Percentiles rank a stretch among this genome's conserved stretches.
Evolutionary conservation across 2,113 vertebrate species (phyloP).

Genomic region (Bufo bufo): DNA sequence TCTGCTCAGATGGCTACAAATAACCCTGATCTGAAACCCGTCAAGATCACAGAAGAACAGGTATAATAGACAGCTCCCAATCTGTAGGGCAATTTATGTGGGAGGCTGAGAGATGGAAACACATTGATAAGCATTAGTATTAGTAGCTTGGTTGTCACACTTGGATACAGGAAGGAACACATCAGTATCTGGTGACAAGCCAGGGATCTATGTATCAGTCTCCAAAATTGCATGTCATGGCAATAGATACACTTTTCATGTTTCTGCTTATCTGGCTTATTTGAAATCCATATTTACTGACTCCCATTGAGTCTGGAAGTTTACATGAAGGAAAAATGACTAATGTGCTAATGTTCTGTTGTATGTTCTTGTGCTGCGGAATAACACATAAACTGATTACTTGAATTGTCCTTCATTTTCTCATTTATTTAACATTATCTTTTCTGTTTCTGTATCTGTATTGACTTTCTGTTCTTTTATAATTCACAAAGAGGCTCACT

Average conservation of each 20-base stretch:
- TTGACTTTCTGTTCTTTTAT: too few relatives aligned
- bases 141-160: conserved; percentile 20
- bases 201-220: conserved; percentile 23
- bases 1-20: conserved; percentile 2
- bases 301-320: background rate
- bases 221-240: conserved; percentile 8
- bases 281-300: conserved; percentile 33
- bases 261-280: conserved; percentile 32
- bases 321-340: background rate
- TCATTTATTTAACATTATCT: background rate
- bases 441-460: background rate
- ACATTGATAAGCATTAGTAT: conserved; percentile 20
- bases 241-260: conserved; percentile 18
- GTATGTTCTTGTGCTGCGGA: background rate
- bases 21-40: conserved; percentile 38
- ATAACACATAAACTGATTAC: background rate
- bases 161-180: background rate
- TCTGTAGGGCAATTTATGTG: conserved; percentile 21
- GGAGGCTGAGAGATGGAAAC: conserved; percentile 12
- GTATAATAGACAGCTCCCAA: conserved; percentile 7
- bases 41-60: conserved; percentile 62
- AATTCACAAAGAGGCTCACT: too few relatives aligned
- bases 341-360: background rate
- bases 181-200: conserved; percentile 5
- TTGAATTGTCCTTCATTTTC: background rate